A percentile compares a stretch with the other conserved stretches of the same genome.
Conservation (phyloP, 2,888 invertebrate species). For the Drosophila hawaiiensis region DNA sequence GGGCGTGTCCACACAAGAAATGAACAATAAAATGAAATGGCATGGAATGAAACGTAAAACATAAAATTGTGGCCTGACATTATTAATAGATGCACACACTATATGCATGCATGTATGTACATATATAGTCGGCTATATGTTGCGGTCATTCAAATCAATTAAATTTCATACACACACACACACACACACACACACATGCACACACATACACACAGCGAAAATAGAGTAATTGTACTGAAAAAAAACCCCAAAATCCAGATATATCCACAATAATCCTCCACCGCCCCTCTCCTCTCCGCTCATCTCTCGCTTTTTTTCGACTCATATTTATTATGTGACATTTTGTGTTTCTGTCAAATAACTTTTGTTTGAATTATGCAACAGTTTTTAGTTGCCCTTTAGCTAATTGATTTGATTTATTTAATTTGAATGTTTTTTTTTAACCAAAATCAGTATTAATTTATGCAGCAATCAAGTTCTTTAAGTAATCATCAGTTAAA, state of each 20-base stretch:
- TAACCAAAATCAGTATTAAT: not conserved
- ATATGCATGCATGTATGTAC: not conserved
- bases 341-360: not conserved
- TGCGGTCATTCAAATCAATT: slow-evolving; percentile 67
- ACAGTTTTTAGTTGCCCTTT: not conserved
- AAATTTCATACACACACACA: slow-evolving; percentile 49
- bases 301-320: not conserved
- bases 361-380: slow-evolving; percentile 4
- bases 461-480: not conserved
- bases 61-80: slow-evolving; percentile 68
- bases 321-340: not conserved
- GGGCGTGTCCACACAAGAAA: slow-evolving; percentile 14
- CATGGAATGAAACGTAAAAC: slow-evolving; percentile 72
- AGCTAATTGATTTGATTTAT: not conserved
- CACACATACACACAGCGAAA: slow-evolving; percentile 18
- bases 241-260: not conserved
- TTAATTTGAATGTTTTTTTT: not conserved
- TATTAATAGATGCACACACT: slow-evolving; percentile 63
- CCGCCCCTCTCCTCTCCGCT: not conserved
- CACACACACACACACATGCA: slow-evolving; percentile 23
- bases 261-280: not conserved
- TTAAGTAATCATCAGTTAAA: not conserved
- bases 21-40: slow-evolving; percentile 70
- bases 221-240: slow-evolving; percentile 23
- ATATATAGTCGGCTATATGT: slow-evolving; percentile 15